Evolutionary conservation across 2,113 vertebrate species (phyloP).

Genomic region (Eurypyga helias): DNA sequence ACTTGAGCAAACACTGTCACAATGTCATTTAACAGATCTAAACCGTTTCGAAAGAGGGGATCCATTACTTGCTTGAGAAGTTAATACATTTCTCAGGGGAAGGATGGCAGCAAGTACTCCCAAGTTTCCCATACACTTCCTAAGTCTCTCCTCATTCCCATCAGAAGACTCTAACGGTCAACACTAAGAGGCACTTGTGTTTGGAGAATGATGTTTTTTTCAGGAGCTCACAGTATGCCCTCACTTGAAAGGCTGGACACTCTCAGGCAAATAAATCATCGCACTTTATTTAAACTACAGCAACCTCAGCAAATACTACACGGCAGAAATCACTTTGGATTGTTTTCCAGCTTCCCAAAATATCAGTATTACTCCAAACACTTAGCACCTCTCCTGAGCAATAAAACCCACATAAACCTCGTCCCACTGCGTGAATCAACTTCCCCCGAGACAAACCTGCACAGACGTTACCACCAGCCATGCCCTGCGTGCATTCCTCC

Average conservation of each 20-base stretch:
- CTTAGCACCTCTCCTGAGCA: not conserved
- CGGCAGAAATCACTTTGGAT: not conserved
- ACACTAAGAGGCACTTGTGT: rapidly evolving
- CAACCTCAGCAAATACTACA: not conserved
- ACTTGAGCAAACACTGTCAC: not conserved
- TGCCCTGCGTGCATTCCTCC: not conserved
- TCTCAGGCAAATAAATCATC: rapidly evolving
- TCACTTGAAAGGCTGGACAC: not conserved
- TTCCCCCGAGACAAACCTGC: not conserved
- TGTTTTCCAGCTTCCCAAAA: not conserved
- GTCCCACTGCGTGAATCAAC: rapidly evolving
- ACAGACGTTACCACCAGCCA: not conserved
- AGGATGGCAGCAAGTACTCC: not conserved
- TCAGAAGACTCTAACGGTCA: not conserved
- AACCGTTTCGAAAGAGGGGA: not conserved
- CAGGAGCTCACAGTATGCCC: rapidly evolving
- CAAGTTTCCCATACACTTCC: not conserved
- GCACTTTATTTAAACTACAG: not conserved
- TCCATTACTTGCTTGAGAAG: not conserved
- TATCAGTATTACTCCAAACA: rapidly evolving
- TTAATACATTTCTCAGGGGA: not conserved
- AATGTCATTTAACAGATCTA: not conserved
- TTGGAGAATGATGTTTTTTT: not conserved
- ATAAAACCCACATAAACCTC: not conserved
- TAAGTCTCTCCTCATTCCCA: not conserved